These are phyloP conservation scores for Papilio protenor DNA, from an alignment of 2,888 invertebrate genomes.

Conservation along the genomic window DNA sequence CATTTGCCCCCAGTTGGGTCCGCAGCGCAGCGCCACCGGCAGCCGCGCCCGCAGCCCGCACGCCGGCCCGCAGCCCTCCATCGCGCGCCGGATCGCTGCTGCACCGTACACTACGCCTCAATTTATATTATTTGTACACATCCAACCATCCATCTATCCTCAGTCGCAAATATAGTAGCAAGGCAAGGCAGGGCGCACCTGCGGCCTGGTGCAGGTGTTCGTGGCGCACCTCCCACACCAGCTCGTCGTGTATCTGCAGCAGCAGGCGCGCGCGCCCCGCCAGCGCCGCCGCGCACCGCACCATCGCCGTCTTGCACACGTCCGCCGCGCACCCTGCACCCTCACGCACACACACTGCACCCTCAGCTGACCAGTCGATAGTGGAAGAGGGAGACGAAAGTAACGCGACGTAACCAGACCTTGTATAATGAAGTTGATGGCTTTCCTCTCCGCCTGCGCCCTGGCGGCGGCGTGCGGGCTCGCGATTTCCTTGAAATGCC, in stretches of 20 bases:
- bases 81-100: slow-evolving; percentile 65
- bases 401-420: slow-evolving; percentile 55
- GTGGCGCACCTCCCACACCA: slow-evolving; percentile 75
- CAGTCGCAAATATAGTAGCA: no score
- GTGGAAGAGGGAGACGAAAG: neutral
- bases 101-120: slow-evolving; percentile 24
- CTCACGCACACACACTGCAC: slow-evolving; percentile 52
- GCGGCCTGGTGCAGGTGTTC: slow-evolving; percentile 57
- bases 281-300: slow-evolving; percentile 54
- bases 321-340: slow-evolving; percentile 82
- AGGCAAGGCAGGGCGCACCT: slow-evolving; percentile 50
- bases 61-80: slow-evolving; percentile 66
- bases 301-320: slow-evolving; percentile 80
- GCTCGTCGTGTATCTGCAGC: slow-evolving; percentile 82
- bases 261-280: slow-evolving; percentile 59
- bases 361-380: neutral
- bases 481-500: slow-evolving; percentile 57
- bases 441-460: slow-evolving; percentile 74
- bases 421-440: slow-evolving; percentile 79
- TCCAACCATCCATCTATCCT: no score
- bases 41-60: slow-evolving; percentile 61
- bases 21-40: slow-evolving; percentile 66
- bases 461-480: slow-evolving; percentile 55
- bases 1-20: slow-evolving; percentile 69
- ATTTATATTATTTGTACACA: neutral